Base-by-base conservation (phyloP, 2,888 invertebrate species). In the Drosophila hamatofila region DNA sequence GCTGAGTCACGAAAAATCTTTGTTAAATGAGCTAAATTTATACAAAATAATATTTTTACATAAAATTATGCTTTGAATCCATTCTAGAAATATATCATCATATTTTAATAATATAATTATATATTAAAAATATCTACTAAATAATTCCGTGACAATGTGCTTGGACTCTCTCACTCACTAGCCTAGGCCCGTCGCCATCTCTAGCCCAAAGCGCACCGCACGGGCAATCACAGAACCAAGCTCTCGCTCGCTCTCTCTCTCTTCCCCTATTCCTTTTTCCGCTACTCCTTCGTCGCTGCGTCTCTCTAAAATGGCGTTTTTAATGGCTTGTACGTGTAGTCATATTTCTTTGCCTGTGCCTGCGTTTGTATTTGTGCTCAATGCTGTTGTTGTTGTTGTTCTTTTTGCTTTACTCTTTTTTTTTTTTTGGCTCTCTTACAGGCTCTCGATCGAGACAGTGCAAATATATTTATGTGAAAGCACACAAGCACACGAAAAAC, bases 271-370 rank as follows among this genome's bases (percentile, higher is more conserved):
- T 64, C 46, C 54, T 25, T 23, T 35, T 39, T n/a, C 63, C n/a
- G 11, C 23, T 8, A 21, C 18, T 49, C 18, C 30, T 49, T 30
- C n/a, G 30, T 55, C 63, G n/a, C 37, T 37, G 18, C 61, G 48
- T 39, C 58, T 69, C 63, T 75, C 66, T 60, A 76, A 84, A 83
- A 84, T 87, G 81, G 88, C 82, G 85, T 81, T 88, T 88, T 85
- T 86, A 86, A 86, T 86, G 87, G 84, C 77, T 79, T 82, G 82
- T 86, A 86, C 86, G 87, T 86, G 88, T 88, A 86, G 87, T 83
- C 88, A 86, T 86, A 88, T 86, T 86, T 85, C 83, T 85, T 77
- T 68, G 76, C 66, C 68, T 67, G 55, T 65, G 61, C 62, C 62
- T 69, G 57, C 33, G 54, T 48, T 54, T 48, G 57, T 44, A 33